These are phyloP conservation scores for Tupaia chinensis DNA, from an alignment of 2,113 vertebrate species.

Conservation along the genomic window DNA sequence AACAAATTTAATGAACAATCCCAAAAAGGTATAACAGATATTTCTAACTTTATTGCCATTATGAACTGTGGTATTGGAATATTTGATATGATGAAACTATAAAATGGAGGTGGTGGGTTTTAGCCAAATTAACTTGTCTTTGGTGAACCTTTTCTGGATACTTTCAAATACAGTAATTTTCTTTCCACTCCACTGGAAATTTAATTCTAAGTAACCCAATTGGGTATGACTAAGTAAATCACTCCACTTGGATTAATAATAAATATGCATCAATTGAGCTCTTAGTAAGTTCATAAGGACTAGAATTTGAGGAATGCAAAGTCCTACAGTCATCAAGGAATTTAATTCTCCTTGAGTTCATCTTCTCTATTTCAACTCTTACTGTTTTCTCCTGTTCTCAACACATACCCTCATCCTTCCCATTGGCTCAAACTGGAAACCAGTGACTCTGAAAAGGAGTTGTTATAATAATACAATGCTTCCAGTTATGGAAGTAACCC, in stretches of 20 bases:
- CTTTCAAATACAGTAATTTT: neutral
- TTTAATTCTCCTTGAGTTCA: neutral
- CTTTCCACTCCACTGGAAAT: neutral
- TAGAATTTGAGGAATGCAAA: neutral
- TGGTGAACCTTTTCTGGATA: neutral
- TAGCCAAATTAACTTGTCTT: neutral
- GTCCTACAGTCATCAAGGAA: neutral
- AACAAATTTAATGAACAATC: neutral
- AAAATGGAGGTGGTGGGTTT: neutral
- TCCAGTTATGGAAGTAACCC: neutral
- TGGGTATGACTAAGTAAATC: neutral
- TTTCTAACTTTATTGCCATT: slow-evolving; percentile 13
- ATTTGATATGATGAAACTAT: neutral
- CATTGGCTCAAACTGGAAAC: neutral
- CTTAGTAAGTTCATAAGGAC: neutral
- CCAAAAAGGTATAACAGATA: neutral
- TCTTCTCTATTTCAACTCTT: neutral
- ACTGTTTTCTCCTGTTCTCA: neutral
- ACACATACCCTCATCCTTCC: neutral
- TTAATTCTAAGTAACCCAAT: neutral
- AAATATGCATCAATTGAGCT: neutral
- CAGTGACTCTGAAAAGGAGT: neutral
- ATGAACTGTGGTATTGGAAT: slow-evolving; percentile 34
- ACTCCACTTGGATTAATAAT: neutral
- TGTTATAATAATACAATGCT: neutral